Conservation (phyloP, 1,140 invertebrate genomes). For the Argopecten irradians region DNA sequence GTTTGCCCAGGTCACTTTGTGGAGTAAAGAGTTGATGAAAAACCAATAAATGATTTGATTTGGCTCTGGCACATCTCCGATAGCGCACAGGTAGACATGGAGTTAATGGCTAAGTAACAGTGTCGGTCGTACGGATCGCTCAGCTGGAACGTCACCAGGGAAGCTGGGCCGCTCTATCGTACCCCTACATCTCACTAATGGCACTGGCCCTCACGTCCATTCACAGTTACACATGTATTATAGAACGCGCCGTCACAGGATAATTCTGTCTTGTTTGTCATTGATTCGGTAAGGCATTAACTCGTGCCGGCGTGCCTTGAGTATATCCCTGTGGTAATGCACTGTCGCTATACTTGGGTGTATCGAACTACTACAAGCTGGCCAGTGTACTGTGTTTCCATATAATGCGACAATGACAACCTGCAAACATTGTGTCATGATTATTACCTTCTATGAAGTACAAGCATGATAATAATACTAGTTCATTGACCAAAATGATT, state of each 20-base stretch:
- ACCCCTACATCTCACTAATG: not conserved
- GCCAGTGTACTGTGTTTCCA: not conserved
- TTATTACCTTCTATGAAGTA: not conserved
- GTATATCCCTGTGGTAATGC: not conserved
- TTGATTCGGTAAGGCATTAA: not conserved
- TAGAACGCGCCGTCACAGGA: not conserved
- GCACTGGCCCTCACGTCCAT: not conserved
- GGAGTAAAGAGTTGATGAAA: slow-evolving; percentile 15
- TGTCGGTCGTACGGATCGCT: not conserved
- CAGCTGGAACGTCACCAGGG: not conserved
- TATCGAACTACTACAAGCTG: not conserved
- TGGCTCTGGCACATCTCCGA: not conserved
- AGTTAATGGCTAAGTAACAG: not conserved
- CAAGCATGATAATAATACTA: not conserved
- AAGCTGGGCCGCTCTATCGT: not conserved
- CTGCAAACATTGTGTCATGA: not conserved
- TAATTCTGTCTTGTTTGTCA: slow-evolving; percentile 1
- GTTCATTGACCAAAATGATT: not conserved
- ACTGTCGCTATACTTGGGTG: not conserved
- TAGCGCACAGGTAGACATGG: slow-evolving; percentile 6
- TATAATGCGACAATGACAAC: not conserved
- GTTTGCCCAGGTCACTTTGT: not conserved
- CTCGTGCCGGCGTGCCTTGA: not conserved
- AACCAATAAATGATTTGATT: slow-evolving; percentile 18
- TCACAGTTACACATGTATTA: slow-evolving; percentile 18